These are phyloP conservation scores for Pseudorhiza aurosa DNA, from an alignment of 30 jellyfish, hydroid and myxozoan species.

Conservation along the genomic window DNA sequence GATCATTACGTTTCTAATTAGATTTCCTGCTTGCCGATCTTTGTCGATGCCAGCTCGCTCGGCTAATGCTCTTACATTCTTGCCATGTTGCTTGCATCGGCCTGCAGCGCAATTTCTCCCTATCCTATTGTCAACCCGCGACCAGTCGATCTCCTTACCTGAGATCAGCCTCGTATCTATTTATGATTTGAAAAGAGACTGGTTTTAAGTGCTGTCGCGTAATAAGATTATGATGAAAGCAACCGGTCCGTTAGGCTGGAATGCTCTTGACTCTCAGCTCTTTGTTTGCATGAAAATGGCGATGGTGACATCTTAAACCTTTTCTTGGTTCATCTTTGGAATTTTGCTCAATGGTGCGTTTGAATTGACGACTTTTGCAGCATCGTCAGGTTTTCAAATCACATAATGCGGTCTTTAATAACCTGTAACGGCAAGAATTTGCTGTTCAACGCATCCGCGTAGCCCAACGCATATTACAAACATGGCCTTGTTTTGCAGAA, in stretches of 20 bases:
- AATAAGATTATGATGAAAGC: conserved; percentile 23
- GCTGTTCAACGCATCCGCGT: no score
- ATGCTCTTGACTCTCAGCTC: background rate
- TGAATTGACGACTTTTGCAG: background rate
- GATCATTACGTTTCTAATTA: background rate
- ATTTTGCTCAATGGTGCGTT: background rate
- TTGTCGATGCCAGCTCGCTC: background rate
- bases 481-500: no score
- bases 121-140: background rate
- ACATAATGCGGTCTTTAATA: no score
- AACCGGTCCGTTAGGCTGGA: background rate
- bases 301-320: background rate
- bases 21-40: background rate
- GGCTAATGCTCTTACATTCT: conserved; percentile 8
- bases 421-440: no score
- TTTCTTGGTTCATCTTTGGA: conserved; percentile 2
- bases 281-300: background rate
- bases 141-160: background rate
- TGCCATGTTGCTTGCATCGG: no score
- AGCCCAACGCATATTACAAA: no score
- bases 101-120: no score
- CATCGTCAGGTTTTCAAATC: no score
- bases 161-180: conserved; percentile 63
- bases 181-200: conserved; percentile 58
- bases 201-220: conserved; percentile 40